phyloP scores from a whole-genome alignment of 2,797 vertebrate genomes.

The Linurgus olivaceus region DNA sequence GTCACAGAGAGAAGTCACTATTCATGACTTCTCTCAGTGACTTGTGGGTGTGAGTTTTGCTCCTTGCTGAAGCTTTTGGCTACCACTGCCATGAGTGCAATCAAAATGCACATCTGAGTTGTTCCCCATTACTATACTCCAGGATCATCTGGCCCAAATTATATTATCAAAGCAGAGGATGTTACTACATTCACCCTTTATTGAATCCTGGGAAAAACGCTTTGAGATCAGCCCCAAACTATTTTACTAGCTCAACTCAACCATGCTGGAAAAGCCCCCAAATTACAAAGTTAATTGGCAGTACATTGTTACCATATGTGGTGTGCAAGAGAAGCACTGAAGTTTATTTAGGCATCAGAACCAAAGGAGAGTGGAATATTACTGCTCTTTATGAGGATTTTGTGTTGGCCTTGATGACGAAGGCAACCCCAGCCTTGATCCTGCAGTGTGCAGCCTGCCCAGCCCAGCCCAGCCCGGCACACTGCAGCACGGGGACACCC shows the following conservation, averaged over 20 bases:
- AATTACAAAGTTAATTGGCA: constrained; percentile 70
- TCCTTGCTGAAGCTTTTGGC: neutral
- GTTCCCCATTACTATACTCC: neutral
- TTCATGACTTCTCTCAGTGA: neutral
- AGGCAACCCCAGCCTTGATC: constrained; percentile 27
- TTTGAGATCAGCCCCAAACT: constrained; percentile 62
- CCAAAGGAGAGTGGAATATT: constrained; percentile 51
- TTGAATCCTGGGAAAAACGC: constrained; percentile 57
- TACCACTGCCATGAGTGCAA: neutral
- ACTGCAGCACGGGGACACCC: neutral
- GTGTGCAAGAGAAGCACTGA: constrained; percentile 29
- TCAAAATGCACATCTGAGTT: neutral
- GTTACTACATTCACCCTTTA: constrained; percentile 61
- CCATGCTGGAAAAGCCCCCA: constrained; percentile 51
- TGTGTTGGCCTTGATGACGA: neutral
- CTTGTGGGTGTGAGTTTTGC: neutral
- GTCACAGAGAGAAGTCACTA: neutral
- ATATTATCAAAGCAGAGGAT: constrained; percentile 57
- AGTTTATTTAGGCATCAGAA: constrained; percentile 63
- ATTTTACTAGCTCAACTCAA: constrained; percentile 57
- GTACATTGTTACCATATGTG: constrained; percentile 72
- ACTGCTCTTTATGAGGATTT: constrained; percentile 54
- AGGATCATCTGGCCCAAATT: constrained; percentile 66
- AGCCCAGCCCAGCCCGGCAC: neutral
- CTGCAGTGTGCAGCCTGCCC: neutral